A percentile compares a stretch with the other conserved stretches of the same genome.
These are phyloP conservation scores for Astropecten irregularis DNA, from an alignment of 53 echinoderm and acorn worm species.

Conservation along the genomic window DNA sequence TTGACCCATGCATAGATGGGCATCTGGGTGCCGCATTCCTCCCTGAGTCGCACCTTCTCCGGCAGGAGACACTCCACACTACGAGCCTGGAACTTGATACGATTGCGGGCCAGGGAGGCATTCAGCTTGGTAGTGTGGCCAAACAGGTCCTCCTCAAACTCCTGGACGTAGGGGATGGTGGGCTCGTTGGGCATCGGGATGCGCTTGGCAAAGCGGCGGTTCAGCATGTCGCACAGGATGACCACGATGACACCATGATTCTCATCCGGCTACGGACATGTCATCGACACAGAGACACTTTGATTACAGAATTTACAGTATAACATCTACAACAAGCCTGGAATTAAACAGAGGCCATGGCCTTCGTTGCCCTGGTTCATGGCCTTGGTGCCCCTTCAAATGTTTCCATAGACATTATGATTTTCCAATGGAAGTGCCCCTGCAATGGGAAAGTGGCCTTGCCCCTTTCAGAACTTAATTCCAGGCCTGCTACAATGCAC, in stretches of 20 bases:
- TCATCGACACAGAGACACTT: too few species aligned
- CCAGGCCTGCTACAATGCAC: too few species aligned
- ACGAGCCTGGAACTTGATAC: constrained; percentile 88
- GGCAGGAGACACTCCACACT: constrained; percentile 86
- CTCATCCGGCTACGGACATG: constrained; percentile 77
- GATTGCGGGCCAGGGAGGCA: constrained; percentile 87
- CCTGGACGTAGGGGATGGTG: constrained; percentile 81
- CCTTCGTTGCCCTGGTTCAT: too few species aligned
- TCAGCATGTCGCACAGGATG: constrained; percentile 87
- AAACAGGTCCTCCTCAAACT: constrained; percentile 82
- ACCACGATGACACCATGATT: constrained; percentile 92
- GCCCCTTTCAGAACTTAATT: too few species aligned
- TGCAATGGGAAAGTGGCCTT: too few species aligned
- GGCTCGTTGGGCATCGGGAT: constrained; percentile 54
- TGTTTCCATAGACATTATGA: too few species aligned
- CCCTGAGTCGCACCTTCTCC: constrained; percentile 76
- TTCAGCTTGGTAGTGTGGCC: constrained; percentile 83
- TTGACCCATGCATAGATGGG: constrained; percentile 94
- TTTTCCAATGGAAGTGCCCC: too few species aligned
- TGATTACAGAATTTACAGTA: too few species aligned
- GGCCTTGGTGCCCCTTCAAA: too few species aligned
- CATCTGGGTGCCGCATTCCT: constrained; percentile 68
- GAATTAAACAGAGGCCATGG: too few species aligned
- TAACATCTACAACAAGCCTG: too few species aligned
- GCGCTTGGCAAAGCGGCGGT: constrained; percentile 73